Evolutionary conservation across 2,797 vertebrate genomes (phyloP).

Genomic region (Neostethus bicornis): DNA sequence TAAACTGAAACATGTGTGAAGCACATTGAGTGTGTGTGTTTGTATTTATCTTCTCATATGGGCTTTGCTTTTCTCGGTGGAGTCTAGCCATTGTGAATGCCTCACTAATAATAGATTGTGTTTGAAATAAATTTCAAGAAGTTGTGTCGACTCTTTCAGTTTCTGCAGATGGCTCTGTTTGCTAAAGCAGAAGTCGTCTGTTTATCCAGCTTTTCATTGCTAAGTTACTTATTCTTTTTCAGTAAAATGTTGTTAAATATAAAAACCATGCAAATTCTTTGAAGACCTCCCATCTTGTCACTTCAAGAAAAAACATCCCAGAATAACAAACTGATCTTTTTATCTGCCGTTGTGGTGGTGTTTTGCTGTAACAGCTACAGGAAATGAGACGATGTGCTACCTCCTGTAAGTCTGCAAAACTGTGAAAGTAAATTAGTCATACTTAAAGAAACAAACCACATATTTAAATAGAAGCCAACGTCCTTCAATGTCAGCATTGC

Average conservation of each 20-base stretch:
- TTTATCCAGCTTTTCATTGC: not conserved
- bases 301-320: not conserved
- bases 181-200: conserved; percentile 13
- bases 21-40: conserved; percentile 15
- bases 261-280: conserved; percentile 14
- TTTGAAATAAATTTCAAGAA: conserved; percentile 8
- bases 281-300: not conserved
- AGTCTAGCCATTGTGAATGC: conserved; percentile 48
- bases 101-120: conserved; percentile 45
- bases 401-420: conserved; percentile 6
- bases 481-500: not conserved
- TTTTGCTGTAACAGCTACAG: conserved; percentile 31
- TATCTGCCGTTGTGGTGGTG: conserved; percentile 14
- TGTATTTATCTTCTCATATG: conserved; percentile 43
- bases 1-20: conserved; percentile 67
- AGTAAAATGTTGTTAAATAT: not conserved
- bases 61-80: conserved; percentile 24
- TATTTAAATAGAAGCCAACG: not conserved
- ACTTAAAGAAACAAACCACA: not conserved
- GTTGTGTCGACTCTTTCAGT: conserved; percentile 21
- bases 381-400: conserved; percentile 27
- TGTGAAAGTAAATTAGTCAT: not conserved
- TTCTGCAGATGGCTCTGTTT: conserved; percentile 40
- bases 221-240: not conserved
- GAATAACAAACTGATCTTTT: conserved; percentile 8